Evolutionary conservation across 2,113 vertebrate species (phyloP), one percentile per base, ranked within the genome.

Genomic region (Eclectus roratus): DNA sequence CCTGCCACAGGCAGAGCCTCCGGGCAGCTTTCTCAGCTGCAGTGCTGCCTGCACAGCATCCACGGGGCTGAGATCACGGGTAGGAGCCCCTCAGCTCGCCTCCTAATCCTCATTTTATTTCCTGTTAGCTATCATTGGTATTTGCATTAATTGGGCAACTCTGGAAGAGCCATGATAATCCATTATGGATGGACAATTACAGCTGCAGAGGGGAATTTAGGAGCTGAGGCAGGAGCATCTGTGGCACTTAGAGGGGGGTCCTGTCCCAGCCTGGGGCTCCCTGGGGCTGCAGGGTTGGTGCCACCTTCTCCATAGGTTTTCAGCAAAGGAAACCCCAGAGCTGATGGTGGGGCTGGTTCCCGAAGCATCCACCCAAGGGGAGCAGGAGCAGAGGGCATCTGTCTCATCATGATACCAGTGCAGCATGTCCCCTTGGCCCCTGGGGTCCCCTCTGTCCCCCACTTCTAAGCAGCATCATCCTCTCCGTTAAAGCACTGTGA

Each of bases 71-170:
- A 14, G 61, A 18, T 24, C 1, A 1, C 0, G 1, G 41, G 9
- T 1, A 58, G 29, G 31, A 68, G 43, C 52, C 25, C 56, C 58
- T 81, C 55, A 28, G 44, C 64, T 85, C 1, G 0, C 4, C 69
- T 79, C 56, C 76, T 24, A 33, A 83, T 71, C 68, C 81, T 47
- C 52, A 5, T 80, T 73, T 68, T 49, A 21, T 56, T 71, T 84
- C 81, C 61, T 72, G 19, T 77, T 61, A 50, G 71, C 60, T 63
- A 28, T 68, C 80, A 18, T 41, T 0, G 5, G 76, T 88, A 79
- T 91, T 90, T 86, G 88, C 91, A 85, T 94, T 92, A 91, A 95
- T 70, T 43, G 86, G 83, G 73, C 4, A 21, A 47, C 80, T 47
- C 88, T 50, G 78, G 76, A 39, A 66, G 35, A 94, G 68, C 81